Evolutionary conservation across 1,140 invertebrate species (phyloP).

Genomic region (Galleria mellonella): DNA sequence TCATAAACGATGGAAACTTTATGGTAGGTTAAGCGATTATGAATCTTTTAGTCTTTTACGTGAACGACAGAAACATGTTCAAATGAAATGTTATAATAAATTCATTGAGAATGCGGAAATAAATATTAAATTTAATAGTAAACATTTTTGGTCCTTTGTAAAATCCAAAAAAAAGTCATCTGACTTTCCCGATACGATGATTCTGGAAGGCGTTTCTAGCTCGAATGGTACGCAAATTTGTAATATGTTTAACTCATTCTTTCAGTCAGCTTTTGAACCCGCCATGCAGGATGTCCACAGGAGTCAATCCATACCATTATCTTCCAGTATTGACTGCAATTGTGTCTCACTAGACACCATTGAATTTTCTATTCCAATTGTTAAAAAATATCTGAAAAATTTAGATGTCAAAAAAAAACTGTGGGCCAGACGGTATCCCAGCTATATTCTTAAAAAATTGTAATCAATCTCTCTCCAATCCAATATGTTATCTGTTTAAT

Average conservation of each 20-base stretch:
- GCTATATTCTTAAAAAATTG: background rate
- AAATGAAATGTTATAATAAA: slow-evolving; percentile 3
- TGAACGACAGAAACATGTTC: slow-evolving; percentile 5
- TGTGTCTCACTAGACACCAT: background rate
- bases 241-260: background rate
- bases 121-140: slow-evolving; percentile 1
- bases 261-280: background rate
- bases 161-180: slow-evolving; percentile 2
- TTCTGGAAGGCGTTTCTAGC: background rate
- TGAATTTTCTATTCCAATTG: background rate
- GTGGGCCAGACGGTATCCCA: background rate
- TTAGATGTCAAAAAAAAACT: background rate
- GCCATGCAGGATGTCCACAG: background rate
- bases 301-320: background rate
- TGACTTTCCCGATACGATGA: background rate
- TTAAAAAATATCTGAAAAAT: background rate
- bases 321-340: background rate
- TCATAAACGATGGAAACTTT: slow-evolving; percentile 22
- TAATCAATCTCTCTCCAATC: background rate
- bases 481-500: background rate
- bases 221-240: background rate
- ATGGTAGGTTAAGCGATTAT: slow-evolving; percentile 13
- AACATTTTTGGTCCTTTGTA: slow-evolving; percentile 6
- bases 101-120: background rate
- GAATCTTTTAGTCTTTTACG: slow-evolving; percentile 7